phyloP scores from a whole-genome alignment of 2,113 vertebrate species.

The Acinonyx jubatus region DNA sequence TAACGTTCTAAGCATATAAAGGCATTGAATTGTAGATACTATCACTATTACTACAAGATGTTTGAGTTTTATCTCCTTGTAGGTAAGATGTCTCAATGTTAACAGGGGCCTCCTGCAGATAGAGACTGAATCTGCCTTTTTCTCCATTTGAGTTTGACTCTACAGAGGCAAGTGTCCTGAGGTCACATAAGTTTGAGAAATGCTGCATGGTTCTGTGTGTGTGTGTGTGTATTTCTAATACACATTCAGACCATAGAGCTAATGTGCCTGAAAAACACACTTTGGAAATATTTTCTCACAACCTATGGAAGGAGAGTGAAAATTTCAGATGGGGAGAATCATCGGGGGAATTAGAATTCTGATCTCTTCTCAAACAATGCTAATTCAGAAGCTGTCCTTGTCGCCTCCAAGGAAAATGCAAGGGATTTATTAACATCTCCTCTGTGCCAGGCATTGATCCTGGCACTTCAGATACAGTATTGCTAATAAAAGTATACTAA shows the following conservation, averaged over 20 bases:
- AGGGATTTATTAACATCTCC: not conserved
- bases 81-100: not conserved
- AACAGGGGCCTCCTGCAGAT: not conserved
- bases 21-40: not conserved
- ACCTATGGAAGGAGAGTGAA: not conserved
- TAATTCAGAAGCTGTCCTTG: not conserved
- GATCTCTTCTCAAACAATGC: not conserved
- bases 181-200: not conserved
- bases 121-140: not conserved
- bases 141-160: not conserved
- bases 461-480: not conserved
- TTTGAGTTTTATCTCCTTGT: not conserved
- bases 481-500: slow-evolving; percentile 35
- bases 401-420: not conserved
- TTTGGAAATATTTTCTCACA: not conserved
- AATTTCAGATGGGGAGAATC: not conserved
- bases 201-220: not conserved
- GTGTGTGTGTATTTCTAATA: not conserved
- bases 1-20: not conserved
- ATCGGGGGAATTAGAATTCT: not conserved
- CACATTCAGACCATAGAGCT: not conserved
- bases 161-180: not conserved
- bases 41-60: not conserved
- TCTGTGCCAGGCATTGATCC: not conserved
- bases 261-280: not conserved